Conservation (phyloP, 2,113 vertebrate species). For the Sminthopsis crassicaudata region DNA sequence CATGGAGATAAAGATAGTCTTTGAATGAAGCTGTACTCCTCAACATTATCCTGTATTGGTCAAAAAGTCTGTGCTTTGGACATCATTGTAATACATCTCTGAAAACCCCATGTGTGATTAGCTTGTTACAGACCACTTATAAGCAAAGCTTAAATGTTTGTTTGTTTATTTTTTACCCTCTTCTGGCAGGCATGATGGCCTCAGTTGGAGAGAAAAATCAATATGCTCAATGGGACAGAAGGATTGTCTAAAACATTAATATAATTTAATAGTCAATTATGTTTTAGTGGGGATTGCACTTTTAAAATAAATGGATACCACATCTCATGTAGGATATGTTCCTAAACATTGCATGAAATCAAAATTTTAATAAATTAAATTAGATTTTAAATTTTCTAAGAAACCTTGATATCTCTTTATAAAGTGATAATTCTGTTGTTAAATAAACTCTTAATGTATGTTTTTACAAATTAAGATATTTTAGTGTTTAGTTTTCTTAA, state of each 20-base stretch:
- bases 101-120: background rate
- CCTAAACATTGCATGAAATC: conserved; percentile 5
- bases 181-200: background rate
- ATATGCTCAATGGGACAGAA: conserved; percentile 24
- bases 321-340: background rate
- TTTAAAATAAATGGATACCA: background rate
- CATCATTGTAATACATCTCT: background rate
- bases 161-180: background rate
- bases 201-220: background rate
- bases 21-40: background rate
- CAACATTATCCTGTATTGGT: background rate
- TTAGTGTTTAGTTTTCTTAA: conserved; percentile 1
- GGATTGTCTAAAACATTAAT: conserved; percentile 22
- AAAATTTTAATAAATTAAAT: conserved; percentile 33
- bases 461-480: conserved; percentile 8
- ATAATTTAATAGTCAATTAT: conserved; percentile 21
- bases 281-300: background rate
- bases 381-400: conserved; percentile 31
- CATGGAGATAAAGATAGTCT: background rate
- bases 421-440: conserved; percentile 34
- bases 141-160: background rate
- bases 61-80: background rate
- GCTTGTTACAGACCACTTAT: background rate
- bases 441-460: background rate
- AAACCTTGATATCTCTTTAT: conserved; percentile 1